A percentile compares a stretch with the other conserved stretches of the same genome.
These are phyloP conservation scores for Mesoligia furuncula DNA, from an alignment of 2,888 invertebrate species.

Conservation along the genomic window DNA sequence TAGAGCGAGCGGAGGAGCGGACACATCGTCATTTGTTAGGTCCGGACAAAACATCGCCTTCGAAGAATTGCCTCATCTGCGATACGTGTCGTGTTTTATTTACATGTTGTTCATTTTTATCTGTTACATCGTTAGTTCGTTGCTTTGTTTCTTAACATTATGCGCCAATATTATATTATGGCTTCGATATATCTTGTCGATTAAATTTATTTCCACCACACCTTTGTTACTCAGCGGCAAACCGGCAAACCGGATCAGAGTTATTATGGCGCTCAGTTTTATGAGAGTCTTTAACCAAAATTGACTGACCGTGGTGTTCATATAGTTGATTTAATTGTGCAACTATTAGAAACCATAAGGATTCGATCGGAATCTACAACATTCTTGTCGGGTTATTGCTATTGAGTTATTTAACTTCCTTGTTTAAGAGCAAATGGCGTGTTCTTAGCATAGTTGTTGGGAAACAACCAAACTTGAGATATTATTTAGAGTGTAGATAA, in stretches of 20 bases:
- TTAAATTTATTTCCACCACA: constrained; percentile 68
- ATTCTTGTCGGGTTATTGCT: constrained; percentile 41
- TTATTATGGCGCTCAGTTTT: constrained; percentile 52
- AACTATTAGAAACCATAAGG: constrained; percentile 33
- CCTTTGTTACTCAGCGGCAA: constrained; percentile 62
- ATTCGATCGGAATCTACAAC: constrained; percentile 42
- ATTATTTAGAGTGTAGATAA: constrained; percentile 53
- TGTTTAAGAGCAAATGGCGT: constrained; percentile 29
- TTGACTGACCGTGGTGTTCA: constrained; percentile 36
- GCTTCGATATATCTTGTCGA: constrained; percentile 67
- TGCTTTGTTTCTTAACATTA: constrained; percentile 69
- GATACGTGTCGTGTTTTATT: constrained; percentile 73
- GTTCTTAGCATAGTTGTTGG: constrained; percentile 54
- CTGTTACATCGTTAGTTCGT: constrained; percentile 65
- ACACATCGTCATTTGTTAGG: constrained; percentile 68
- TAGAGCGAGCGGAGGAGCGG: constrained; percentile 45
- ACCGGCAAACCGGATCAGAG: constrained; percentile 58
- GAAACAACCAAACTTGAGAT: constrained; percentile 50
- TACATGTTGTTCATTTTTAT: constrained; percentile 72
- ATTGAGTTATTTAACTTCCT: constrained; percentile 38
- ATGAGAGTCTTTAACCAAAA: constrained; percentile 61
- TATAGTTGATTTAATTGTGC: constrained; percentile 48
- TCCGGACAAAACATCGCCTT: constrained; percentile 71
- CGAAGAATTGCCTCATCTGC: constrained; percentile 75
- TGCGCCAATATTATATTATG: constrained; percentile 70